These are phyloP conservation scores for Xiphias gladius DNA, from an alignment of 2,113 vertebrate species.

Conservation along the genomic window DNA sequence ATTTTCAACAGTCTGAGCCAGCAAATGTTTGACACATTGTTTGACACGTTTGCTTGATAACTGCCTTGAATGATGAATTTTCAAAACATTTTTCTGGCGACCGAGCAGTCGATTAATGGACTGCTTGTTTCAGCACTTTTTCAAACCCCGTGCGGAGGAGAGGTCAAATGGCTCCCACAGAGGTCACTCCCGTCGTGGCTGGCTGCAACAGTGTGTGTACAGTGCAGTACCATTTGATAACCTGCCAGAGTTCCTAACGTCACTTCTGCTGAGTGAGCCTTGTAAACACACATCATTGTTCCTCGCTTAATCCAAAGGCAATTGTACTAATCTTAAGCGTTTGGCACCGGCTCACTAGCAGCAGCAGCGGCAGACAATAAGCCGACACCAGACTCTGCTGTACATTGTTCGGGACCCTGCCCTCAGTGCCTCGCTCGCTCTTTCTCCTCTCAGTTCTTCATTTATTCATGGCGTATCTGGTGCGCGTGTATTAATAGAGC, in stretches of 20 bases:
- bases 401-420: conserved; percentile 40
- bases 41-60: not conserved
- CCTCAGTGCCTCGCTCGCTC: conserved; percentile 6
- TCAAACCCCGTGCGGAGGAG: conserved; percentile 20
- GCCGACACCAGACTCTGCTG: conserved; percentile 9
- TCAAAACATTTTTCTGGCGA: not conserved
- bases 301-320: conserved; percentile 37
- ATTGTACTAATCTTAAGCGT: conserved; percentile 39
- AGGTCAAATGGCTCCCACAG: conserved; percentile 15
- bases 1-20: not conserved
- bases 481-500: conserved; percentile 71
- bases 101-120: not conserved
- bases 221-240: conserved; percentile 45
- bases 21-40: not conserved
- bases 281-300: conserved; percentile 50
- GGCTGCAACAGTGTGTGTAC: not conserved
- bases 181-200: conserved; percentile 19
- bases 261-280: conserved; percentile 33
- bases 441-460: conserved; percentile 37
- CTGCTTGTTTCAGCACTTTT: not conserved
- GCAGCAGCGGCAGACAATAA: conserved; percentile 29
- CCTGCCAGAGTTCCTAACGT: conserved; percentile 32
- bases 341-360: conserved; percentile 15
- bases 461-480: conserved; percentile 68
- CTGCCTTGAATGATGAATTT: not conserved